phyloP scores from a whole-genome alignment of 2,797 vertebrate genomes.

The Crypturellus tataupa region DNA sequence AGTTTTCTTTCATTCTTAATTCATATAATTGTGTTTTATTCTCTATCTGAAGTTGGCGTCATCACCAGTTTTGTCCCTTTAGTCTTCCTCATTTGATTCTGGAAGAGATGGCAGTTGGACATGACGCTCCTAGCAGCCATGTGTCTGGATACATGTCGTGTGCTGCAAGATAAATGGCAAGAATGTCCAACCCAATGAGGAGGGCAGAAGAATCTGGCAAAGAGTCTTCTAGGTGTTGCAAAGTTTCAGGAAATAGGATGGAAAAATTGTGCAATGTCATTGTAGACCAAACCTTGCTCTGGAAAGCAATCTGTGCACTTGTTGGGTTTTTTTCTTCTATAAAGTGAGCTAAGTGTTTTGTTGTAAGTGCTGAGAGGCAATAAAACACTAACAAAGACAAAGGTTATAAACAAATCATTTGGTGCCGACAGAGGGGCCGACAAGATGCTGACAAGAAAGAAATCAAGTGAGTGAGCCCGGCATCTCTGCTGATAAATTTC shows the following conservation, averaged over 20 bases:
- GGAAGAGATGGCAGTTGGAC: background rate
- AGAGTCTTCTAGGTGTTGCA: background rate
- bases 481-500: constrained; percentile 59
- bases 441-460: constrained; percentile 58
- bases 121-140: background rate
- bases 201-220: constrained; percentile 7
- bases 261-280: background rate
- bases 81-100: background rate
- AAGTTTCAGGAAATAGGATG: background rate
- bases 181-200: background rate
- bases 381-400: constrained; percentile 41
- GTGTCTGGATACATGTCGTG: background rate
- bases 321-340: background rate
- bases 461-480: constrained; percentile 44
- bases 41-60: background rate
- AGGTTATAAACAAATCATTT: constrained; percentile 55
- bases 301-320: background rate
- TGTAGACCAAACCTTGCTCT: background rate
- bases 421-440: background rate
- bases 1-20: background rate
- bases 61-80: background rate
- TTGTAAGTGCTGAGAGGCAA: constrained; percentile 19
- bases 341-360: constrained; percentile 25
- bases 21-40: background rate
- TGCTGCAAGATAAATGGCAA: constrained; percentile 1